A percentile compares a stretch with the other conserved stretches of the same genome.
phyloP scores from a whole-genome alignment of 2,888 invertebrate species.

The Neelides folsomi region DNA sequence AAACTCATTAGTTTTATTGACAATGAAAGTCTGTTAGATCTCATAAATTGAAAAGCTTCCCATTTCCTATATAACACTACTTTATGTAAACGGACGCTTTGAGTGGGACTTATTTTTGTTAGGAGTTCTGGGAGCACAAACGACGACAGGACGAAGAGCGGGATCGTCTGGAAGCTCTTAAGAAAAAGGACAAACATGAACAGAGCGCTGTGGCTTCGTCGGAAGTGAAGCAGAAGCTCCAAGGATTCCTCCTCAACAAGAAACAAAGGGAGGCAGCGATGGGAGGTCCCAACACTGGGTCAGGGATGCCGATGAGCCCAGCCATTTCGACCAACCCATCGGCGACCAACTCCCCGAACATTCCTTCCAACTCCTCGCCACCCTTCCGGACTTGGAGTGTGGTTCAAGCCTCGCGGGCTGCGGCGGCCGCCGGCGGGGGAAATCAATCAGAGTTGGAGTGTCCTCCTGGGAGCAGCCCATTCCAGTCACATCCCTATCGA shows the following conservation, averaged over 20 bases:
- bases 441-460: slow-evolving; percentile 7
- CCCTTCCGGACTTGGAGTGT: slow-evolving; percentile 20
- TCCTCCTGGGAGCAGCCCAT: slow-evolving; percentile 31
- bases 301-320: slow-evolving; percentile 11
- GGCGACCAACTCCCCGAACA: slow-evolving; percentile 2
- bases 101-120: slow-evolving; percentile 25
- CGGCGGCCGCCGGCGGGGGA: slow-evolving; percentile 4
- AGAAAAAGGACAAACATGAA: slow-evolving; percentile 87
- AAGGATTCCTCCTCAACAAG: slow-evolving; percentile 69
- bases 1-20: no score
- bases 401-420: slow-evolving; percentile 8
- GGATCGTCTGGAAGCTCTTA: slow-evolving; percentile 63
- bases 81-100: no score
- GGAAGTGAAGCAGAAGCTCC: slow-evolving; percentile 86
- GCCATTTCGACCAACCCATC: slow-evolving; percentile 6
- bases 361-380: slow-evolving; percentile 13
- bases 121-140: slow-evolving; percentile 67
- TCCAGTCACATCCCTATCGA: slow-evolving; percentile 39
- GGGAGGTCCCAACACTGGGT: slow-evolving; percentile 8
- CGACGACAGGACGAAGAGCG: slow-evolving; percentile 44
- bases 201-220: slow-evolving; percentile 92
- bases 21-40: no score
- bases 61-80: no score
- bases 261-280: slow-evolving; percentile 55
- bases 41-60: no score